These are phyloP conservation scores for Nomada goodeniana DNA, from an alignment of 2,888 invertebrate genomes.

Conservation along the genomic window DNA sequence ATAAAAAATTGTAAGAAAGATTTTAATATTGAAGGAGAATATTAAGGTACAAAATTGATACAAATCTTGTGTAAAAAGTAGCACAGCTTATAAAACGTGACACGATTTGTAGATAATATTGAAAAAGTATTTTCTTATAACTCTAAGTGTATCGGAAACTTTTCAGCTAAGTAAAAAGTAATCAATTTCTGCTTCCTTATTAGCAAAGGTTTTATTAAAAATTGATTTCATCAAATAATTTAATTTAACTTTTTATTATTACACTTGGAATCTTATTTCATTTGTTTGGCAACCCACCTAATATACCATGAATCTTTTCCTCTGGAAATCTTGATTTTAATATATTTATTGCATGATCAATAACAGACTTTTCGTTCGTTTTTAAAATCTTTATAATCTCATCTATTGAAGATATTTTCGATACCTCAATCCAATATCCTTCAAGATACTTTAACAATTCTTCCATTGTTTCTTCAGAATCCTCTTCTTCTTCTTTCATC, in stretches of 20 bases:
- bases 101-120: constrained; percentile 3
- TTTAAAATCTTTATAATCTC: constrained; percentile 64
- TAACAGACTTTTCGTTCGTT: constrained; percentile 34
- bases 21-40: constrained; percentile 15
- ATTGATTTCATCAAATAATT: constrained; percentile 10
- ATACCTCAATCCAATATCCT: constrained; percentile 75
- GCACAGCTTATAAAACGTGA: not conserved
- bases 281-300: constrained; percentile 12
- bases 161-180: not conserved
- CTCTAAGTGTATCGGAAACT: not conserved
- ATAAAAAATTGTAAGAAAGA: constrained; percentile 1
- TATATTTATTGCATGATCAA: constrained; percentile 36
- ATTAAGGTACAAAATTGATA: constrained; percentile 23
- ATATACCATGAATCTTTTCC: constrained; percentile 37
- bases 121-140: not conserved
- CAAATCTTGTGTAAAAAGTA: constrained; percentile 13
- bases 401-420: constrained; percentile 58
- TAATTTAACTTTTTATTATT: not conserved
- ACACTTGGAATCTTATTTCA: constrained; percentile 6
- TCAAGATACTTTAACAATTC: constrained; percentile 72
- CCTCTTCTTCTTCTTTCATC: constrained; percentile 50
- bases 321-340: constrained; percentile 45
- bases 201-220: not conserved
- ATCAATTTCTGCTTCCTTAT: not conserved
- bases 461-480: constrained; percentile 63